These are phyloP conservation scores for Mus musculus DNA, from an alignment of 2,113 vertebrate species.

Conservation along the genomic window GRCm39 chr1:91153001-91153500, in stretches of 20 bases:
- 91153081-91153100: fast-evolving
- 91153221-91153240: fast-evolving
- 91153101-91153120: no score
- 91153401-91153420: not conserved
- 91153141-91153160: not conserved
- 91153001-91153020: not conserved
- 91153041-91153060: fast-evolving
- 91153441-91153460: not conserved
- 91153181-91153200: fast-evolving
- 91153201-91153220: not conserved
- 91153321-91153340: not conserved
- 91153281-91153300: not conserved
- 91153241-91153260: fast-evolving
- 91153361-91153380: no score
- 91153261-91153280: not conserved
- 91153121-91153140: not conserved
- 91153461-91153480: not conserved
- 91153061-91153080: not conserved
- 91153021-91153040: no score
- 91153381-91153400: no score
- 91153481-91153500: not conserved
- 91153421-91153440: not conserved
- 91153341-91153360: not conserved
- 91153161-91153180: fast-evolving
- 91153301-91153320: not conserved